Base-by-base conservation (phyloP, 2,113 vertebrate genomes). In the Sphyrna mokarran region DNA sequence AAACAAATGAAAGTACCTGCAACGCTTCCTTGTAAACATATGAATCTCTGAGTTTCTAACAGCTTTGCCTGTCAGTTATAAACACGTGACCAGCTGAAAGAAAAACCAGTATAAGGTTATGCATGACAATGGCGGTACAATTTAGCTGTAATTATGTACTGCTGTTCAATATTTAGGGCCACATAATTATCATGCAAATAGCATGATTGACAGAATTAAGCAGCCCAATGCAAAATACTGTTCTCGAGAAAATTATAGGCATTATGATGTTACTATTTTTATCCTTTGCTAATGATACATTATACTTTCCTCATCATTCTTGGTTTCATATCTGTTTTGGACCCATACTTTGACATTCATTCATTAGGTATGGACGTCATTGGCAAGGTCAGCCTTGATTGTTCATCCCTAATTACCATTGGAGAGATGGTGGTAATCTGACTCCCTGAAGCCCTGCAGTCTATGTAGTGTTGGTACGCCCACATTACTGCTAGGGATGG, bases 201-300 rank as follows among this genome's bases (percentile, higher is more conserved):
- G 33, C 61, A 37, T 66, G 89, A 93, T 93, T 66, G 89, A 66
- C 58, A 93, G 89, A 93, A 66, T 93, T 93, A 93, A 93, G 89
- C 61, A 93, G 61, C 89, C 87, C 29, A 63, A 63, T 58, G 1
- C 87, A 91, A 63, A 91, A 91, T 83, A 33, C 43, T 54, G 43
- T 61, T 89, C 61, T 93, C 33, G 37, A 63, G 33, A 63, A 93
- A 93, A 93, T 93, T 66, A 93, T 37, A 93, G 89, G 16, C 89
- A 93, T 93, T 68, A 66, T n/a, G 7, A 93, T 40, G 89, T 93
- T 66, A 37, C 58, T 93, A 37, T 93, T 93, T 93, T 37, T 20
- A 93, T 66, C 58, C n/a, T 1, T 63, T 13, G 6, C 7, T n/a
- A 93, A 68, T 93, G 33, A 93, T 66, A 68, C 33, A 93, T n/a